phyloP scores from a whole-genome alignment of 2,797 vertebrate species.

The Sternarchorhynchus goeldii region DNA sequence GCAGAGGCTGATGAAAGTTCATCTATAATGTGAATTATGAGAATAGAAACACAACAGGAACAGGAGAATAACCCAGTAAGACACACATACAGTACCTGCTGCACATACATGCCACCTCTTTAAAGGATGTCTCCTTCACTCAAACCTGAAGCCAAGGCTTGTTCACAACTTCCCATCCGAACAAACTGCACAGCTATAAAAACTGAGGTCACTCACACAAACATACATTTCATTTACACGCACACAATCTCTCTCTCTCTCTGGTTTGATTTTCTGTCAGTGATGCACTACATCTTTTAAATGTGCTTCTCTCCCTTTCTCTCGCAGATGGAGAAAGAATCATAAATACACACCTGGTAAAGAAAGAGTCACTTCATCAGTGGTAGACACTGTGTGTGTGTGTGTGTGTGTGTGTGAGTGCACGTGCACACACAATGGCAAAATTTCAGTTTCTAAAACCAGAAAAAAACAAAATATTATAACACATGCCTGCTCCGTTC shows the following conservation, averaged over 20 bases:
- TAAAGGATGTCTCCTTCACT: background rate
- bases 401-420: constrained; percentile 12
- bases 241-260: constrained; percentile 18
- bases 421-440: background rate
- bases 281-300: constrained; percentile 53
- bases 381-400: constrained; percentile 1
- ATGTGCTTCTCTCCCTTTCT: constrained; percentile 50
- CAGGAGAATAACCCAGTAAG: background rate
- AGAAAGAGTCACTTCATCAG: constrained; percentile 4
- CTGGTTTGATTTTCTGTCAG: constrained; percentile 58
- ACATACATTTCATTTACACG: background rate
- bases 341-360: constrained; percentile 37
- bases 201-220: constrained; percentile 7
- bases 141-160: constrained; percentile 20
- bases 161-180: constrained; percentile 36
- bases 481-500: too few species aligned
- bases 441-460: too few species aligned
- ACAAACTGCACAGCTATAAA: constrained; percentile 28
- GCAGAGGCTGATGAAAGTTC: constrained; percentile 28
- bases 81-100: background rate
- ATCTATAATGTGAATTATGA: constrained; percentile 24
- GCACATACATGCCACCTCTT: background rate
- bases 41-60: background rate
- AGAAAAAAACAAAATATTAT: too few species aligned
- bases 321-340: constrained; percentile 32